Evolutionary conservation across 2,888 invertebrate species (phyloP), one percentile per base, ranked within the genome.

Genomic region (Callimorpha dominula): DNA sequence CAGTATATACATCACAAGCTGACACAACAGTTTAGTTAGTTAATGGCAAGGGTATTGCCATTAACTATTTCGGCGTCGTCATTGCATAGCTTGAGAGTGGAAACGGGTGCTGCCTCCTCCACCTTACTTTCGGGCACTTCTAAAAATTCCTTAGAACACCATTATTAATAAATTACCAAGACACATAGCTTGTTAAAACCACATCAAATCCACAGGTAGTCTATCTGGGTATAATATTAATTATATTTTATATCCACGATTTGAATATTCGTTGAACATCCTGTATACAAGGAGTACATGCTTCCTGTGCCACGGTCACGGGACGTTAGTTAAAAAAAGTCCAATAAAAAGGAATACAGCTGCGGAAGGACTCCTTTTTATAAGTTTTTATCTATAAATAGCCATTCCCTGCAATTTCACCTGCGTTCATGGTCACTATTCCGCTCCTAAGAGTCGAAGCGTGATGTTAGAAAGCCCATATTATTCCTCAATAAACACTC

Each of bases 131-230:
- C 20, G 52, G 17, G n/a, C 54, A 31, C 20, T 14, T 31, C 14
- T 60, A 60, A 60, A 14, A 60, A 60, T 31, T 31, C 60, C 14
- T 60, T 6, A 14, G 14, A 60, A 31, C 31, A 31, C 31, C 14
- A 60, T 14, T 6, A 14, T 60, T 14, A 60, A 60, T 60, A 60
- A 60, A 60, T 60, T 31, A 60, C 60, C 31, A 20, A 31, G 60
- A 60, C 20, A 60, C 31, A 31, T 11, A 60, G 31, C 57, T 60
- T 31, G 31, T 60, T 60, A 60, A 60, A n/a, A 31, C 60, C 12
- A 60, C 60, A 60, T 14, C 31, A 31, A 31, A 60, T 60, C 60
- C 60, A 60, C 60, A 31, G 60, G 60, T 60, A 60, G 60, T 11
- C 31, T 9, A 4, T 31, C 7, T 31, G 60, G 7, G 14, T 31